phyloP scores from a whole-genome alignment of 2,888 invertebrate species.

The Tenodera sinensis region DNA sequence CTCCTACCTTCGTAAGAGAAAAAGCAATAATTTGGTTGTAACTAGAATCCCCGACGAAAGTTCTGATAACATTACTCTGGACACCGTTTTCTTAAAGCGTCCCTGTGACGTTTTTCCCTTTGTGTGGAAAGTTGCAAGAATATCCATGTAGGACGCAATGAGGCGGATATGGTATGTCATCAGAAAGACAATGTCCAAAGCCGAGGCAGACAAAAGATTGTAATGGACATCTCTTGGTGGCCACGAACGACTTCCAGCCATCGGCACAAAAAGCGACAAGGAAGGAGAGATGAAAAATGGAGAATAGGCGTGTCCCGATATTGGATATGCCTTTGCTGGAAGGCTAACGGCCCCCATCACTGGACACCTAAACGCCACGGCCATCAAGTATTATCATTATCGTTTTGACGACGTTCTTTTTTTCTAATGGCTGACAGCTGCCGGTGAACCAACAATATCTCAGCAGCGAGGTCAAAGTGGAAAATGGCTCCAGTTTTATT shows the following conservation, averaged over 20 bases:
- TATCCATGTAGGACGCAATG: background rate
- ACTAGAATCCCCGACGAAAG: too few species aligned
- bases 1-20: too few species aligned
- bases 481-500: background rate
- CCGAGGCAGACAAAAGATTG: background rate
- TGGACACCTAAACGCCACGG: background rate
- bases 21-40: too few species aligned
- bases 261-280: background rate
- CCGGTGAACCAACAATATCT: background rate
- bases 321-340: slow-evolving; percentile 8
- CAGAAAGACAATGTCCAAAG: background rate
- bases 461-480: background rate
- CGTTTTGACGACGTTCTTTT: background rate
- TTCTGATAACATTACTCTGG: background rate
- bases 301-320: slow-evolving; percentile 1
- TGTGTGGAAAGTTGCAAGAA: background rate
- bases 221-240: background rate
- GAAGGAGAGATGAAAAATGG: slow-evolving; percentile 6
- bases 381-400: background rate
- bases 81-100: background rate
- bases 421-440: background rate
- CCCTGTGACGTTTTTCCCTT: background rate
- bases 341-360: background rate
- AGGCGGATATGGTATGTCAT: background rate
- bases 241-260: background rate